Evolutionary conservation across 1,140 invertebrate species (phyloP).

Genomic region (Aphelenchoides fujianensis): DNA sequence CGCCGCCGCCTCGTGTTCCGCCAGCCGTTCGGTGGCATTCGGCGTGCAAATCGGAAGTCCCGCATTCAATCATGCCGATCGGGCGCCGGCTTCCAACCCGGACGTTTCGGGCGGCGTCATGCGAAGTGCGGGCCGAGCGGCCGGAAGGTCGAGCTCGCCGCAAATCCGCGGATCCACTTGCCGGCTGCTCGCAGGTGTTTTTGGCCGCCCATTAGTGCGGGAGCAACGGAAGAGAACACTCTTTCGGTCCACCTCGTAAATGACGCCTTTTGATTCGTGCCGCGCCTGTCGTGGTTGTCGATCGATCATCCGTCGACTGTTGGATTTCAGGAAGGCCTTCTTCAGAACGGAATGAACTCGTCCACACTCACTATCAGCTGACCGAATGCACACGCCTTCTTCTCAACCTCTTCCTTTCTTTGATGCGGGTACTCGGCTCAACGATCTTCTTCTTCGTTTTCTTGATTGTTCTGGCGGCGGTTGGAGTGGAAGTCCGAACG

Average conservation of each 20-base stretch:
- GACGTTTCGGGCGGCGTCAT: not conserved
- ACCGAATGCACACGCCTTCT: too few relatives aligned
- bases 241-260: too few relatives aligned
- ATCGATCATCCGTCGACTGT: not conserved
- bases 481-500: not conserved
- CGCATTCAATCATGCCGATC: not conserved
- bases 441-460: not conserved
- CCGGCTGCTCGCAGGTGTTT: not conserved
- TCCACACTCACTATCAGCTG: not conserved
- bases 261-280: too few relatives aligned
- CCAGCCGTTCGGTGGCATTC: not conserved
- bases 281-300: not conserved
- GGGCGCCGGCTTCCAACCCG: not conserved
- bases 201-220: not conserved
- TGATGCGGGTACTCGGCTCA: not conserved
- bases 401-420: too few relatives aligned
- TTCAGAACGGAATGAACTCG: not conserved
- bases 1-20: not conserved
- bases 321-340: not conserved
- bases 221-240: not conserved
- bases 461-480: not conserved
- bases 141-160: not conserved
- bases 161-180: not conserved
- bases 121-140: not conserved
- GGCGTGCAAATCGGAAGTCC: not conserved